Percentiles rank a stretch among this genome's conserved stretches.
Conservation (phyloP, 2,888 invertebrate species). For the Pelosia muscerda region DNA sequence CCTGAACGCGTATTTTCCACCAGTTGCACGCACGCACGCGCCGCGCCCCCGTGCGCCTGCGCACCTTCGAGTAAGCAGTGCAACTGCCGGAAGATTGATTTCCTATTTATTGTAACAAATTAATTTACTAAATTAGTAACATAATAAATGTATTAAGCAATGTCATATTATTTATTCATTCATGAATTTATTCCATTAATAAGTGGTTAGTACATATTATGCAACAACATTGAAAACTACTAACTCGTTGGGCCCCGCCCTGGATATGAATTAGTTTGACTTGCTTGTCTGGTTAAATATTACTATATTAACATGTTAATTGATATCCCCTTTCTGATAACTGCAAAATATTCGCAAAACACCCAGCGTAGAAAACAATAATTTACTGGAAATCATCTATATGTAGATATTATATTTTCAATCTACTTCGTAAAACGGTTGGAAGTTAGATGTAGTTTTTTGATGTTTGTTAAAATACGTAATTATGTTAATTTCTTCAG, state of each 20-base stretch:
- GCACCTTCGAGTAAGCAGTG: slow-evolving; percentile 54
- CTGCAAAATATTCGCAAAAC: too few species aligned
- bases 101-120: slow-evolving; percentile 48
- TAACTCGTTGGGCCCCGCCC: too few species aligned
- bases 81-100: slow-evolving; percentile 83
- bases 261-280: too few species aligned
- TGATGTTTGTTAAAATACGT: background rate
- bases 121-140: slow-evolving; percentile 62
- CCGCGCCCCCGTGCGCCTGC: slow-evolving; percentile 48
- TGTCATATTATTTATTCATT: slow-evolving; percentile 6
- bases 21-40: slow-evolving; percentile 79
- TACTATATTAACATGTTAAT: too few species aligned
- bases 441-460: background rate
- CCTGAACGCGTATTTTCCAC: slow-evolving; percentile 79
- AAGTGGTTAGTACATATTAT: background rate
- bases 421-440: background rate
- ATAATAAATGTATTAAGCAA: slow-evolving; percentile 58
- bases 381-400: background rate
- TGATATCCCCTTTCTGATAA: too few species aligned
- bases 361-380: background rate
- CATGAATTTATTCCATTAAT: background rate
- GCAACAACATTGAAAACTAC: too few species aligned
- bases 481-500: too few species aligned
- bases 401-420: background rate
- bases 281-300: too few species aligned